phyloP scores from a whole-genome alignment of 1,140 invertebrate species.

The Achatina immaculata region DNA sequence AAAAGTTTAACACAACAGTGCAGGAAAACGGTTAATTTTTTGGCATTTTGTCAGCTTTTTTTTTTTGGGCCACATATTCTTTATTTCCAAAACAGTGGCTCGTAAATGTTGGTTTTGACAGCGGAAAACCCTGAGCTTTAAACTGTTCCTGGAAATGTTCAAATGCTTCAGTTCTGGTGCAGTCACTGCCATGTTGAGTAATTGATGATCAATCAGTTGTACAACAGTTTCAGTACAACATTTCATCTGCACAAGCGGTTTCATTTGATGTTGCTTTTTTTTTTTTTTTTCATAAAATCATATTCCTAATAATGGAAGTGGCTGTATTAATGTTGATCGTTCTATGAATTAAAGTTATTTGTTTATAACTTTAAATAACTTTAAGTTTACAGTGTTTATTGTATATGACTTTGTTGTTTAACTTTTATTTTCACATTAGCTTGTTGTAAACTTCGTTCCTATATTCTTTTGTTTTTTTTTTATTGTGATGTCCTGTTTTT shows the following conservation, averaged over 20 bases:
- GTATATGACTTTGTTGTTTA: background rate
- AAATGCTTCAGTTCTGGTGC: background rate
- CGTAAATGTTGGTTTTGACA: background rate
- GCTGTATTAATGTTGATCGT: background rate
- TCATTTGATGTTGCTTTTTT: too few relatives aligned
- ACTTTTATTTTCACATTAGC: too few relatives aligned
- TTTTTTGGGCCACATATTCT: background rate
- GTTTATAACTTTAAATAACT: background rate
- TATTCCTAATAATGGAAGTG: background rate
- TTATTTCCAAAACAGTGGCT: background rate
- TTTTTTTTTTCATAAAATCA: too few relatives aligned
- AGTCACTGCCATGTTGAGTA: background rate
- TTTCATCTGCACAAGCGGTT: too few relatives aligned
- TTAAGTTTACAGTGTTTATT: background rate
- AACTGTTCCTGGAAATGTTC: slow-evolving; percentile 32
- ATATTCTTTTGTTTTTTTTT: too few relatives aligned
- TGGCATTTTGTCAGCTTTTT: background rate
- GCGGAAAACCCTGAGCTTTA: slow-evolving; percentile 32
- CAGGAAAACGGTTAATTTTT: too few relatives aligned
- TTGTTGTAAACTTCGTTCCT: too few relatives aligned
- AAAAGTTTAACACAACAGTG: background rate
- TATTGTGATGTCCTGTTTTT: too few relatives aligned
- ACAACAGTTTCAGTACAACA: too few relatives aligned
- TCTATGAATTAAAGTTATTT: background rate
- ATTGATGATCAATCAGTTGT: too few relatives aligned